Evolutionary conservation across 2,888 invertebrate species (phyloP).

Genomic region (Phytoseiulus persimilis): DNA sequence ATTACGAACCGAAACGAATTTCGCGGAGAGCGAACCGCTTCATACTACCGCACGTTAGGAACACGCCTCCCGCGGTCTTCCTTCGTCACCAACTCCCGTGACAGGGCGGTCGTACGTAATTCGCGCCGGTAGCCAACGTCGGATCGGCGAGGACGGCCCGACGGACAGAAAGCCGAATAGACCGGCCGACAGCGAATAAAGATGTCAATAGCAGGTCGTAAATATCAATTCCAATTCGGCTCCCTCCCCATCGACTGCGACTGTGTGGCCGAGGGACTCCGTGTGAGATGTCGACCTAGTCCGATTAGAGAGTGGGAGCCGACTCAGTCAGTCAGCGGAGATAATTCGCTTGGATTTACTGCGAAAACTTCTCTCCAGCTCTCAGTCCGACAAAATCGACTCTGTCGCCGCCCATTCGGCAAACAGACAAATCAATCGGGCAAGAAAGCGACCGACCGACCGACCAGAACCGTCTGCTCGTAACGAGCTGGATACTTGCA

Average conservation of each 20-base stretch:
- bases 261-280: background rate
- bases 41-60: background rate
- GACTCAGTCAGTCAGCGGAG: background rate
- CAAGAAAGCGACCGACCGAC: background rate
- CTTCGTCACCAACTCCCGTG: background rate
- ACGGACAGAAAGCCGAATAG: background rate
- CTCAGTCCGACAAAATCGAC: background rate
- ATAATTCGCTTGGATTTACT: background rate
- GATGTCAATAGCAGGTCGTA: background rate
- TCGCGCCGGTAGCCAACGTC: background rate
- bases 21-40: too few relatives aligned
- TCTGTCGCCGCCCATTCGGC: background rate
- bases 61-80: background rate
- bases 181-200: background rate
- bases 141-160: too few relatives aligned
- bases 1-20: background rate
- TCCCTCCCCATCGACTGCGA: background rate
- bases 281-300: background rate
- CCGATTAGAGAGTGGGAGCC: background rate
- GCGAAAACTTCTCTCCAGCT: background rate
- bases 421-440: background rate
- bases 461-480: too few relatives aligned
- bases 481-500: too few relatives aligned
- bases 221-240: background rate
- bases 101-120: background rate